Conservation (phyloP, 1,140 invertebrate genomes). For the Bombus breviceps region DNA sequence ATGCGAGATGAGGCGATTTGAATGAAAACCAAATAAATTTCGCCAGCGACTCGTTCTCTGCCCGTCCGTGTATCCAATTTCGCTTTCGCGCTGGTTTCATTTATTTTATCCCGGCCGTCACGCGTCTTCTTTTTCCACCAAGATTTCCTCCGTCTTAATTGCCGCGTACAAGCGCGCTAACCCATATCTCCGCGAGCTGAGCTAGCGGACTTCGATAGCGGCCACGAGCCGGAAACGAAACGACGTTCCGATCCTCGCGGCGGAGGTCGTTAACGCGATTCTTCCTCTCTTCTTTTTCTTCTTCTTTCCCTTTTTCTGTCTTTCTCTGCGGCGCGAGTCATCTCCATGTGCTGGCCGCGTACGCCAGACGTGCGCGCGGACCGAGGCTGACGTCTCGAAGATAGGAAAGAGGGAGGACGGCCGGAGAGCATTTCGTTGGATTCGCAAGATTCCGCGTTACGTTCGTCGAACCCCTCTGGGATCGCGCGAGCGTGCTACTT, state of each 20-base stretch:
- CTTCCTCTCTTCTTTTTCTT: neutral
- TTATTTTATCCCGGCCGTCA: constrained; percentile 67
- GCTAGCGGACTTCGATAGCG: constrained; percentile 16
- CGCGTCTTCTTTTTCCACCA: constrained; percentile 49
- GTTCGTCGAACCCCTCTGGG: constrained; percentile 54
- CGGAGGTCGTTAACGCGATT: constrained; percentile 31
- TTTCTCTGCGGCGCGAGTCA: neutral
- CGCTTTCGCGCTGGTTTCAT: constrained; percentile 77
- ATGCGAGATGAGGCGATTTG: constrained; percentile 81
- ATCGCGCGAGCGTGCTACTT: constrained; percentile 77
- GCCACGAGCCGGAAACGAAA: constrained; percentile 31
- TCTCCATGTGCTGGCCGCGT: neutral
- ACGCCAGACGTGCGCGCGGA: neutral
- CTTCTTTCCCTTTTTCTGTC: neutral
- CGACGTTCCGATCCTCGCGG: neutral
- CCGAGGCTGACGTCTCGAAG: neutral
- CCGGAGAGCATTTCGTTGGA: constrained; percentile 25
- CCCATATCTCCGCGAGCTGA: constrained; percentile 40
- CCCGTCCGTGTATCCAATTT: constrained; percentile 76
- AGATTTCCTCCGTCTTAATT: constrained; percentile 62
- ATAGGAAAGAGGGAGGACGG: neutral
- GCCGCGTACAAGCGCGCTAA: constrained; percentile 34
- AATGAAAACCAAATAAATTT: constrained; percentile 81
- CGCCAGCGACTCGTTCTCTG: constrained; percentile 68
- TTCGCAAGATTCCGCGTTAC: constrained; percentile 54